A percentile compares a stretch with the other conserved stretches of the same genome.
phyloP scores from a whole-genome alignment of 2,113 vertebrate species.

The Neotoma lepida region DNA sequence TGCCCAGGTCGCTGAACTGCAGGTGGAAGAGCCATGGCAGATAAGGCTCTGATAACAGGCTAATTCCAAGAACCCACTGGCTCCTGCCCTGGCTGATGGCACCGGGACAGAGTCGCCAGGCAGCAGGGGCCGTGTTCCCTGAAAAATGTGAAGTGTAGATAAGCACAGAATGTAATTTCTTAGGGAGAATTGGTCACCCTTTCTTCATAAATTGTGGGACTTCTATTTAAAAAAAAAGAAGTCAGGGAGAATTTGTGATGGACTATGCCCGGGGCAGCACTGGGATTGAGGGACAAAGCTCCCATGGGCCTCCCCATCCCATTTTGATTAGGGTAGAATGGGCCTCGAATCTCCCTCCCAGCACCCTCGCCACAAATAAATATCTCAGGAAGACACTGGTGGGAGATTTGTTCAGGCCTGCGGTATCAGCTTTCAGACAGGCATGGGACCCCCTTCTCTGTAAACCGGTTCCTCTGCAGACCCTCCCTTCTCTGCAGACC shows the following conservation, averaged over 20 bases:
- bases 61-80: background rate
- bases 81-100: background rate
- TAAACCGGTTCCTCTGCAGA: background rate
- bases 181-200: background rate
- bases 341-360: background rate
- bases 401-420: accelerated
- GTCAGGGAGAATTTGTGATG: background rate
- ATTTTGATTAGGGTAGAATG: background rate
- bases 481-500: background rate
- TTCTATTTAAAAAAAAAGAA: background rate
- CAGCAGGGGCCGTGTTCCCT: background rate
- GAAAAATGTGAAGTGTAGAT: background rate
- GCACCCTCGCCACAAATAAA: background rate
- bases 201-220: background rate
- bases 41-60: conserved; percentile 73
- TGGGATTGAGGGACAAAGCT: background rate
- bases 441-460: background rate
- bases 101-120: accelerated
- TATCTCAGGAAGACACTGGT: background rate
- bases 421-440: background rate
- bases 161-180: background rate
- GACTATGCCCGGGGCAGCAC: background rate
- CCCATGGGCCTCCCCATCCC: background rate
- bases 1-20: conserved; percentile 82
- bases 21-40: conserved; percentile 74